Evolutionary conservation across 2,113 vertebrate genomes (phyloP).

Genomic region (Protomyctophum bolini): DNA sequence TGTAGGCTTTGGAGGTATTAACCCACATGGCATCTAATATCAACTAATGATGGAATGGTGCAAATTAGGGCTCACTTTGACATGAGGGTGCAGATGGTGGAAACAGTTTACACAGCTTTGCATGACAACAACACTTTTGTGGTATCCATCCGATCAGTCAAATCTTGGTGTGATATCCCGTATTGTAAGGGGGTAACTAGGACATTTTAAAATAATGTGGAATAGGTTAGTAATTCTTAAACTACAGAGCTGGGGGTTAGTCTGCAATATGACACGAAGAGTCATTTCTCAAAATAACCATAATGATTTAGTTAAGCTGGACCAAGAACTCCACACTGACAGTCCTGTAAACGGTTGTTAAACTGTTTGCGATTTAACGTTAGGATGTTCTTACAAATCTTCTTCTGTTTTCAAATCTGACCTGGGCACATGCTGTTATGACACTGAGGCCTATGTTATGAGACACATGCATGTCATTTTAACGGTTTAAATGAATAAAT

Average conservation of each 20-base stretch:
- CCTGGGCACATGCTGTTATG: neutral
- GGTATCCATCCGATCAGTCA: neutral
- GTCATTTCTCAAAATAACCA: neutral
- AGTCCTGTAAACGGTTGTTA: constrained; percentile 10
- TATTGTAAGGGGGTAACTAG: neutral
- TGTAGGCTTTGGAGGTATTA: neutral
- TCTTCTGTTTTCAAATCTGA: constrained; percentile 22
- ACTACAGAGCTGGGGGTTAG: neutral
- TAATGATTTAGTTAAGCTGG: no score
- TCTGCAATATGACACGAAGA: neutral
- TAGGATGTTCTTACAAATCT: constrained; percentile 1
- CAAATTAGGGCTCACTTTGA: constrained; percentile 11
- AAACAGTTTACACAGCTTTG: constrained; percentile 25
- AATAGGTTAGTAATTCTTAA: neutral
- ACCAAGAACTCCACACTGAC: neutral
- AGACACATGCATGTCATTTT: constrained; percentile 50
- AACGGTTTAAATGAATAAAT: constrained; percentile 57
- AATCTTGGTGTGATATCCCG: neutral
- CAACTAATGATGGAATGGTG: constrained; percentile 33
- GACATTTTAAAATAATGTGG: neutral
- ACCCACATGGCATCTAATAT: constrained; percentile 28
- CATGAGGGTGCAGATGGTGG: constrained; percentile 26
- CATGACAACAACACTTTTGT: neutral
- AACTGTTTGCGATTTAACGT: neutral
- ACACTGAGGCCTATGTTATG: constrained; percentile 25